Base-by-base conservation (phyloP, 2,113 vertebrate species). In the Glaucomys volans region DNA sequence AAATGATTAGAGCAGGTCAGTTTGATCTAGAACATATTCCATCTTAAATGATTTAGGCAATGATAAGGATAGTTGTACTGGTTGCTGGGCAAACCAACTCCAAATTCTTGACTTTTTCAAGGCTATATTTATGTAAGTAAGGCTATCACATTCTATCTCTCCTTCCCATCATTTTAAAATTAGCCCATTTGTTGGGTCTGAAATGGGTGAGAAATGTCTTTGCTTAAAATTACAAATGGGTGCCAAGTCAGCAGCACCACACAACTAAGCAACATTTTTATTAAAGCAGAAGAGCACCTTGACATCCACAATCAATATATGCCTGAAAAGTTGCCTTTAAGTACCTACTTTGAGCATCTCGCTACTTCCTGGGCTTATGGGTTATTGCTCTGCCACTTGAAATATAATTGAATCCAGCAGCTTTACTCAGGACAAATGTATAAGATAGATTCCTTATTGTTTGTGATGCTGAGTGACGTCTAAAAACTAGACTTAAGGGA, bases 341-440 rank as follows among this genome's bases (percentile, higher is more conserved):
- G 17, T 26, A 44, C 74, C n/a, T 75, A 37, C 37, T 72, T 66
- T 67, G 30, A 95, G 66, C 54, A 90, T 90, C 87, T 91, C 66
- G 74, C 69, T 81, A 17, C 87, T 96, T 89, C 80, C 57, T 0
- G 4, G 44, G 12, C 91, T 97, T 93, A 80, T 88, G 54, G 86
- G 62, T 90, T 93, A 89, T 90, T 77, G 50, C 75, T 95, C 66
- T 91, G 79, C 82, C 47, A 57, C 89, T 90, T 93, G 93, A 93
- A 94, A 90, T 87, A 79, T 81, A 93, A 97, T 94, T 82, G 89
- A 94, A 96, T 87, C 66, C n/a, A 92, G 86, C 54, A 62, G n/a
- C 66, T 95, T 95, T 88, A 64, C 95, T 96, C 5, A 32, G 86
- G 86, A 92, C 76, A 84, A 67, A 77, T 30, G n/a, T 81, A 42